Evolutionary conservation across 2,888 invertebrate genomes (phyloP).

Genomic region (Rhodophaea formosa): DNA sequence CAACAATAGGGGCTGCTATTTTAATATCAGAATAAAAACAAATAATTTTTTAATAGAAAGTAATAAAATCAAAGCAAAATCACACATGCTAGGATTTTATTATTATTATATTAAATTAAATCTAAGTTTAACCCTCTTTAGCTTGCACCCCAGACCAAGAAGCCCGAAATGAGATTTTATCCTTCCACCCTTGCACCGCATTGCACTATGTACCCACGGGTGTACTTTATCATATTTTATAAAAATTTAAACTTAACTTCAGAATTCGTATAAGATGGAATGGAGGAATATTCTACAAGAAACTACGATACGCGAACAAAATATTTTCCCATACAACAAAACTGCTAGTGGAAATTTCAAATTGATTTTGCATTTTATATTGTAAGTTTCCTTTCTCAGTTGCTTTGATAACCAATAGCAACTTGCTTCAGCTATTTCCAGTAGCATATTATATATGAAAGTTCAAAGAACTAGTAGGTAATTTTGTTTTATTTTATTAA

Average conservation of each 20-base stretch:
- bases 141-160: neutral
- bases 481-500: too few relatives aligned
- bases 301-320: constrained; percentile 7
- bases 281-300: constrained; percentile 10
- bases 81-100: too few relatives aligned
- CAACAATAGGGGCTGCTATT: too few relatives aligned
- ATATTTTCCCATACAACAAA: constrained; percentile 7
- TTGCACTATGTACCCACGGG: constrained; percentile 26
- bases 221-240: constrained; percentile 39
- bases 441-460: too few relatives aligned
- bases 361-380: constrained; percentile 14
- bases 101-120: too few relatives aligned
- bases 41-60: too few relatives aligned
- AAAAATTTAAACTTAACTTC: constrained; percentile 36
- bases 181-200: constrained; percentile 20
- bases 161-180: neutral
- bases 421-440: too few relatives aligned
- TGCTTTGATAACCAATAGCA: neutral
- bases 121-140: too few relatives aligned
- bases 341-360: constrained; percentile 3
- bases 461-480: too few relatives aligned
- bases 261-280: constrained; percentile 16
- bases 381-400: neutral
- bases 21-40: too few relatives aligned
- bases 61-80: too few relatives aligned